Percentiles rank a stretch among this genome's conserved stretches.
These are phyloP conservation scores for Colaptes auratus DNA, from an alignment of 2,113 vertebrate genomes.

Conservation along the genomic window DNA sequence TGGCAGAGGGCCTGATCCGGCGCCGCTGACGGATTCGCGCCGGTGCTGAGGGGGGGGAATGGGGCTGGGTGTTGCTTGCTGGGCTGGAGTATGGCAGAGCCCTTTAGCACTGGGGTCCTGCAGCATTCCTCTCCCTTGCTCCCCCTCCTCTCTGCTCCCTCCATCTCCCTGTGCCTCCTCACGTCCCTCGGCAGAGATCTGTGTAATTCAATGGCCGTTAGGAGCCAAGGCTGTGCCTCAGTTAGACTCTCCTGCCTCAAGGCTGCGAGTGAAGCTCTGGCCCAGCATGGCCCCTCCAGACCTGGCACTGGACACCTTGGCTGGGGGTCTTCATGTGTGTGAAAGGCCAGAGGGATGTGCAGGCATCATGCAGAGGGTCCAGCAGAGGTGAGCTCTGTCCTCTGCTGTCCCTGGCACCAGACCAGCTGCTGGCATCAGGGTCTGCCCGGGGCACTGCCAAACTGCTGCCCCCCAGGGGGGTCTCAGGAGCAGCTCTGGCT, in stretches of 20 bases:
- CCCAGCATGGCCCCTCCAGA: accelerated
- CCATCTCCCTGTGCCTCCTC: neutral
- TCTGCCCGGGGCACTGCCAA: neutral
- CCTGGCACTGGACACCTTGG: accelerated
- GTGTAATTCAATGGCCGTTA: constrained; percentile 48
- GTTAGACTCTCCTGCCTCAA: neutral
- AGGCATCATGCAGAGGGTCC: accelerated
- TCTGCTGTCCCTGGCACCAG: accelerated
- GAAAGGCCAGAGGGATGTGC: accelerated
- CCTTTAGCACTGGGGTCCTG: neutral
- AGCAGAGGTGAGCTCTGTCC: neutral
- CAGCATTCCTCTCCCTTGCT: neutral
- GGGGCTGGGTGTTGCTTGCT: neutral
- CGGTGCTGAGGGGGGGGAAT: neutral
- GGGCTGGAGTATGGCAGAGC: neutral
- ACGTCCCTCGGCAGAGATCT: neutral
- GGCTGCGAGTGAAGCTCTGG: neutral
- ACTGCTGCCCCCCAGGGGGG: accelerated
- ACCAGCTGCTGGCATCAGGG: neutral
- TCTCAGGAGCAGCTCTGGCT: accelerated
- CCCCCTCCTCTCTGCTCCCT: neutral
- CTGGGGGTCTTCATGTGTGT: accelerated
- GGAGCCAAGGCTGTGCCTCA: constrained; percentile 14
- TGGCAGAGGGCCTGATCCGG: accelerated
- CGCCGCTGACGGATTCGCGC: accelerated